Conservation (phyloP, 1,140 invertebrate genomes). For the Drosophila ogumai region DNA sequence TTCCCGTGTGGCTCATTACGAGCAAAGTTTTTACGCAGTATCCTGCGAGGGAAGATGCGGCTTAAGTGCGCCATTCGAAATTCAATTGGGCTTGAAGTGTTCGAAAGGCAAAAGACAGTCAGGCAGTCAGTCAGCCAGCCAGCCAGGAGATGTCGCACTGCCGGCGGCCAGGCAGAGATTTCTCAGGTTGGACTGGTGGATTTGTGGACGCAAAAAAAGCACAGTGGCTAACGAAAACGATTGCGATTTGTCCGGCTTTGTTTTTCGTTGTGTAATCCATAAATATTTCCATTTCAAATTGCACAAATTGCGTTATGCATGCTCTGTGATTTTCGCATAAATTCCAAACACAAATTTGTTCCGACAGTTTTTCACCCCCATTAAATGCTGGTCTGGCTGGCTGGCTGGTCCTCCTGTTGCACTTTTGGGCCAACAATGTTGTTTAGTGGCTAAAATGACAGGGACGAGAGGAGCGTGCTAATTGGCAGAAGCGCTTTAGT, state of each 20-base stretch:
- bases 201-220: slow-evolving; percentile 12
- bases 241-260: slow-evolving; percentile 19
- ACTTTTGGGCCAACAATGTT: slow-evolving; percentile 49
- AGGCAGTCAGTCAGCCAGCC: slow-evolving; percentile 26
- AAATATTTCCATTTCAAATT: slow-evolving; percentile 62
- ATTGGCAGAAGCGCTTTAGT: slow-evolving; percentile 21
- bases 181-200: not conserved
- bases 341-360: slow-evolving; percentile 50
- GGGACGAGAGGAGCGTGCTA: not conserved
- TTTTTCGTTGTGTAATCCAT: slow-evolving; percentile 42
- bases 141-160: slow-evolving; percentile 34
- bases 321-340: slow-evolving; percentile 58
- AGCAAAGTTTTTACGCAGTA: slow-evolving; percentile 57
- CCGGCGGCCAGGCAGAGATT: slow-evolving; percentile 1
- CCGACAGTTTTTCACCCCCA: slow-evolving; percentile 18
- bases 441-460: slow-evolving; percentile 10
- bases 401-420: slow-evolving; percentile 4
- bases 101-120: slow-evolving; percentile 61
- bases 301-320: slow-evolving; percentile 47
- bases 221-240: slow-evolving; percentile 7
- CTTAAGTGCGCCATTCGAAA: slow-evolving; percentile 72
- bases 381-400: slow-evolving; percentile 5
- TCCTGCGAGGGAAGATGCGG: slow-evolving; percentile 49
- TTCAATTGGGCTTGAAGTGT: slow-evolving; percentile 80
- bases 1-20: slow-evolving; percentile 54